Evolutionary conservation across 2,113 vertebrate species (phyloP), one percentile per base, ranked within the genome.

Genomic region (Melanerpes formicivorus): DNA sequence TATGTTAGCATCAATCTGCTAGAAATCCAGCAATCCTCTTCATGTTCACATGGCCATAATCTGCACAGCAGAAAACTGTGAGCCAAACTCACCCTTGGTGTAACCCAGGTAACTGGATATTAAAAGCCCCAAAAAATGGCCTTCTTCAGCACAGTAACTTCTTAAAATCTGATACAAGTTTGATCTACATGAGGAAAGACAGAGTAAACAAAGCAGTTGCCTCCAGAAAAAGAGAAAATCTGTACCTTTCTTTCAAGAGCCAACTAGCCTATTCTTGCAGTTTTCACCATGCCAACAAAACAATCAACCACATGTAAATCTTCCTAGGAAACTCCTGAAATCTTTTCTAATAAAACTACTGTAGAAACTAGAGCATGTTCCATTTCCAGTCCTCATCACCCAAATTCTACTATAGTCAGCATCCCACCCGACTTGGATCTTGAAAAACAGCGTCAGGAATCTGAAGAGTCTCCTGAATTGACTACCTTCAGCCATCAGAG

Each of bases 141-240:
- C 22, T 80, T 60, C 81, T 52, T 70, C 72, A 18, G n/a, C 48
- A 56, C 1, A 0, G 59, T 44, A 70, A 59, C 26, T 54, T 48
- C 55, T 58, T 62, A 79, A 65, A 89, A 70, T 32, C 29, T 60
- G 37, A 84, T 48, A 73, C 0, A 0, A 80, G 50, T 26, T 44
- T 56, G 62, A 82, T 81, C 62, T 62, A 81, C 52, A 25, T 40
- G 30, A 52, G 46, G 64, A 74, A 74, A 85, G 65, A 48, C 17
- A 48, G 26, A 81, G 58, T 75, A 88, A 80, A 90, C 67, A 95
- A 70, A 88, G 66, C 32, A 93, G 71, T n/a, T 84, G 52, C 76
- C 75, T 73, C 69, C 23, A 52, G 52, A 55, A 80, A 72, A 92
- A 74, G 74, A 85, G 17, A 79, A 78, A 75, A 88, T n/a, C 19